A percentile compares a stretch with the other conserved stretches of the same genome.
Conservation (phyloP, 1,140 invertebrate genomes). For the Leptinotarsa lineolata region DNA sequence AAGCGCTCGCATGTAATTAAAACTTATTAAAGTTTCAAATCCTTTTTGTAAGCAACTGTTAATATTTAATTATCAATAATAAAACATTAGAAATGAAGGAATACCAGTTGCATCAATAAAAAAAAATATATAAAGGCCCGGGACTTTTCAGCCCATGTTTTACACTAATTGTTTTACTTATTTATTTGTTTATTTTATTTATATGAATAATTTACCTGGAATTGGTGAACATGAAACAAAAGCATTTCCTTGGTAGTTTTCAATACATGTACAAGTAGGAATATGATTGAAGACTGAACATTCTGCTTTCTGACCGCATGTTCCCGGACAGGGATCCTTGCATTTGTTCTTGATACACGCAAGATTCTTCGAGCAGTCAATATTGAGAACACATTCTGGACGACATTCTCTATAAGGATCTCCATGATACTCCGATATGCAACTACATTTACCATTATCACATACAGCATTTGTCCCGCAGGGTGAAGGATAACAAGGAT, state of each 20-base stretch:
- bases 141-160: no score
- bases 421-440: constrained; percentile 71
- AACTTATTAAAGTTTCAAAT: no score
- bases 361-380: constrained; percentile 65
- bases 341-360: constrained; percentile 69
- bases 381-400: constrained; percentile 73
- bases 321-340: constrained; percentile 67
- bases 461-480: constrained; percentile 69
- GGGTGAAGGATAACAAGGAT: constrained; percentile 67
- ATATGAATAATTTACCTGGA: constrained; percentile 32
- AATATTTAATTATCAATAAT: no score
- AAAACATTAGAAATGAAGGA: no score
- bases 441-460: constrained; percentile 69
- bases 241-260: constrained; percentile 76
- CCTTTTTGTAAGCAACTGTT: no score
- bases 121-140: not conserved
- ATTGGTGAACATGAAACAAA: constrained; percentile 69
- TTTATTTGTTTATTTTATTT: no score
- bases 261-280: constrained; percentile 69
- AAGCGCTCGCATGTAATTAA: no score
- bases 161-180: no score
- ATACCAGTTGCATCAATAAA: no score
- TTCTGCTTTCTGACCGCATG: constrained; percentile 67
- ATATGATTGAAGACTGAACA: constrained; percentile 74
- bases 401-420: constrained; percentile 74